A percentile compares a stretch with the other conserved stretches of the same genome.
Conservation (phyloP, 2,797 vertebrate species). For the Onychomys leucogaster region DNA sequence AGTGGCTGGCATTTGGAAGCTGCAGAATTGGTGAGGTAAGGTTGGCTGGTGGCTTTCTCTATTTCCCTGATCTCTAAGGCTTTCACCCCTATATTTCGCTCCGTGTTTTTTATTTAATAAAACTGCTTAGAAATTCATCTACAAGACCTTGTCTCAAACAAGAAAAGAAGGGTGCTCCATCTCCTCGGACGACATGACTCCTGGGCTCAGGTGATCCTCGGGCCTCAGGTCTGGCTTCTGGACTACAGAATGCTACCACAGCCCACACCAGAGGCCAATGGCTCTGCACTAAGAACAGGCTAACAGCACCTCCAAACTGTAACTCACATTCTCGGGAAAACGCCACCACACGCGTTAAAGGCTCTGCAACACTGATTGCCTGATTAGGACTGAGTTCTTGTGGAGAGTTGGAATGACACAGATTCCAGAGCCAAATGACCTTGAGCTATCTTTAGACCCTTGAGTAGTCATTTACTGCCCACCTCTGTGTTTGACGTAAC, state of each 20-base stretch:
- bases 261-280: neutral
- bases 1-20: too few species aligned
- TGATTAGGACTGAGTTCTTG: too few species aligned
- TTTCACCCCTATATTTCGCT: too few species aligned
- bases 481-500: neutral
- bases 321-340: neutral
- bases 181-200: neutral
- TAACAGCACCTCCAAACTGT: neutral
- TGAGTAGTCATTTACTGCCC: too few species aligned
- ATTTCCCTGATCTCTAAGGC: too few species aligned
- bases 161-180: neutral
- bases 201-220: neutral
- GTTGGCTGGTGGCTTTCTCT: too few species aligned
- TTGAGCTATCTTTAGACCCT: neutral
- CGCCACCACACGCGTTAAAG: neutral
- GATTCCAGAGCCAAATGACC: neutral
- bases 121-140: too few species aligned
- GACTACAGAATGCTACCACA: too few species aligned
- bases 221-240: neutral
- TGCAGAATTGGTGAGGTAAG: too few species aligned
- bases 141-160: neutral
- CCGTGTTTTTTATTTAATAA: too few species aligned
- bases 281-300: neutral
- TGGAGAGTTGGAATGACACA: neutral
- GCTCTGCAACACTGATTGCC: neutral